These are phyloP conservation scores for Heterotilapia buettikoferi DNA, from an alignment of 2,113 vertebrate species.

Conservation along the genomic window DNA sequence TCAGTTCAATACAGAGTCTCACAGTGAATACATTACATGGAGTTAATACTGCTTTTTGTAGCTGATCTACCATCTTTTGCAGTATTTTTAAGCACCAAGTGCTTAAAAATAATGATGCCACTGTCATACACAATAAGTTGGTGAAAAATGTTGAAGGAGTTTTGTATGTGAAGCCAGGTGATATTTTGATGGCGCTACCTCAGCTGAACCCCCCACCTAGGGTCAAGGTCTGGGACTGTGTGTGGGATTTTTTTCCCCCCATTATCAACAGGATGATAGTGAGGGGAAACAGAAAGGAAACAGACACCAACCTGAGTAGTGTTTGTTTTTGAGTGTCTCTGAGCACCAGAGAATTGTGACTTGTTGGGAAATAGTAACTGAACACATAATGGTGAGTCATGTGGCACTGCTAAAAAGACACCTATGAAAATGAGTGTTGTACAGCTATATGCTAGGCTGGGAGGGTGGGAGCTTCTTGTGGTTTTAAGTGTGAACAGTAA, in stretches of 20 bases:
- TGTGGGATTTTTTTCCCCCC: rapidly evolving
- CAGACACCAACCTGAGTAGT: not conserved
- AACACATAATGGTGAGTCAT: not conserved
- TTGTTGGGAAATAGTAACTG: not conserved
- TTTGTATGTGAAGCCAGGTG: not conserved
- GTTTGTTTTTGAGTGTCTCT: not conserved
- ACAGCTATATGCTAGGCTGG: not conserved
- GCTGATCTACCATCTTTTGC: too few species aligned
- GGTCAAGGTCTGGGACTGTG: not conserved
- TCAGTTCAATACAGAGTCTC: too few species aligned
- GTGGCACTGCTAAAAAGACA: not conserved
- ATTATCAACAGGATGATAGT: not conserved
- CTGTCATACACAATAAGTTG: not conserved
- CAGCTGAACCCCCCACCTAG: not conserved
- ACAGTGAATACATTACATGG: too few species aligned
- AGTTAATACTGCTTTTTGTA: too few species aligned
- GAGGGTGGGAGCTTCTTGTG: not conserved
- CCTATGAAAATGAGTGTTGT: not conserved
- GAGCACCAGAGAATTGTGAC: not conserved
- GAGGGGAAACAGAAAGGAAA: not conserved
- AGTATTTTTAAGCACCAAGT: too few species aligned
- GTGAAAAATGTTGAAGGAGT: not conserved
- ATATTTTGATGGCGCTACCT: rapidly evolving
- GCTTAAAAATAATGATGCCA: not conserved
- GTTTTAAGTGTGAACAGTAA: not conserved